These are phyloP conservation scores for Coleophora deauratella DNA, from an alignment of 2,888 invertebrate species.

Conservation along the genomic window DNA sequence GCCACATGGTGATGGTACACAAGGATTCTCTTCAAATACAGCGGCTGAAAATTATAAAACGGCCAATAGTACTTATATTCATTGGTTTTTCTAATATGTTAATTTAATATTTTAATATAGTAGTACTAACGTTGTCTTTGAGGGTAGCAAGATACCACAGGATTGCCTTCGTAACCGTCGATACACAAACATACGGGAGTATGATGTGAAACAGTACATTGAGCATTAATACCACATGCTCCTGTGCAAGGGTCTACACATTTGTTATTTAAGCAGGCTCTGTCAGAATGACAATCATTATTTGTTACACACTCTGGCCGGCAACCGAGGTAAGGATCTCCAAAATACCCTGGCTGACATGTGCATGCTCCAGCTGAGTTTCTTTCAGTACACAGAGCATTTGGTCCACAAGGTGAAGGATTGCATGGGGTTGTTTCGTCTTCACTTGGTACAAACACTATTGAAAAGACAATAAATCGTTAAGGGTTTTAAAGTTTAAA, in stretches of 20 bases:
- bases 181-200: conserved; percentile 86
- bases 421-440: conserved; percentile 84
- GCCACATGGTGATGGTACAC: conserved; percentile 84
- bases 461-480: conserved; percentile 5
- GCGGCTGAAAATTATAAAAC: conserved; percentile 43
- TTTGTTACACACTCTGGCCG: conserved; percentile 89
- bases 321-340: conserved; percentile 90
- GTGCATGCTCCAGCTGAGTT: conserved; percentile 89
- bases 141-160: conserved; percentile 73
- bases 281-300: conserved; percentile 83
- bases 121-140: conserved; percentile 55
- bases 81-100: neutral
- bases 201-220: conserved; percentile 87
- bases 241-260: conserved; percentile 89
- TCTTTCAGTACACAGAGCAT: conserved; percentile 87
- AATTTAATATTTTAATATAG: conserved; percentile 3
- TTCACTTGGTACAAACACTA: conserved; percentile 76
- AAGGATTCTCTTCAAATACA: conserved; percentile 74
- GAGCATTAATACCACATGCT: conserved; percentile 86
- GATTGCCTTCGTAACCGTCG: conserved; percentile 86
- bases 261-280: conserved; percentile 88
- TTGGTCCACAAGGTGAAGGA: conserved; percentile 90
- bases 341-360: conserved; percentile 87
- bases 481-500: neutral
- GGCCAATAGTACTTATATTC: neutral